A percentile compares a stretch with the other conserved stretches of the same genome.
Conservation (phyloP, 2,888 invertebrate species). For the Ichneumon xanthorius region DNA sequence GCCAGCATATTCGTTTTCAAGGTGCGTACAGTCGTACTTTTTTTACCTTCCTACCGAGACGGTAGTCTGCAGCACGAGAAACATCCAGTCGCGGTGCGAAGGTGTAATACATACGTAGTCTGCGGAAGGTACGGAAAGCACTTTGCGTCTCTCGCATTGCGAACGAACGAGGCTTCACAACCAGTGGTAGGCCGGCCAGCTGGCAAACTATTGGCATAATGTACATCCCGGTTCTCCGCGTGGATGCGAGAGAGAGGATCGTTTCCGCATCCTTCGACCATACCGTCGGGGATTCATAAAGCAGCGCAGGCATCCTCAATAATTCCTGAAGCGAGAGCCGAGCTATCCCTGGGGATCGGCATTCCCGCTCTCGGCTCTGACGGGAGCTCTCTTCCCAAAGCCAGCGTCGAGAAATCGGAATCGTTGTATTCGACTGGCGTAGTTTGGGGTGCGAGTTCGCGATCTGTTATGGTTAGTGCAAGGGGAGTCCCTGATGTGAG, state of each 20-base stretch:
- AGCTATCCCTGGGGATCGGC: slow-evolving; percentile 23
- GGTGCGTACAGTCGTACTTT: background rate
- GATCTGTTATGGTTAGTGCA: slow-evolving; percentile 14
- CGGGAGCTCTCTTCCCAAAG: background rate
- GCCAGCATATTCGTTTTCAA: background rate
- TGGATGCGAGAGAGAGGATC: slow-evolving; percentile 25
- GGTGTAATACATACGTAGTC: background rate
- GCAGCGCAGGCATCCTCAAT: slow-evolving; percentile 39
- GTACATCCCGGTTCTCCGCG: background rate
- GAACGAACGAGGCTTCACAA: background rate
- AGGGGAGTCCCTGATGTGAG: background rate
- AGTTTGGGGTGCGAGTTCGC: background rate
- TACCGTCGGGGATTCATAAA: slow-evolving; percentile 36
- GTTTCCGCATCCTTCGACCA: slow-evolving; percentile 31
- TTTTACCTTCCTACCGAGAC: background rate
- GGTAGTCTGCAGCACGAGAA: background rate
- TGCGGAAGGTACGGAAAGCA: background rate
- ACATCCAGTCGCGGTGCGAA: background rate
- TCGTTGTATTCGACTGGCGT: slow-evolving; percentile 41
- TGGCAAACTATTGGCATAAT: background rate
- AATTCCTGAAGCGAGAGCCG: slow-evolving; percentile 37
- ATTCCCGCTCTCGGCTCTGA: background rate
- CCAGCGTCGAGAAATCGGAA: slow-evolving; percentile 25
- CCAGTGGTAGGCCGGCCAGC: slow-evolving; percentile 2
- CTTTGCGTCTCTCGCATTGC: background rate